These are phyloP conservation scores for Hybos culiciformis DNA, from an alignment of 2,888 invertebrate species.

Conservation along the genomic window DNA sequence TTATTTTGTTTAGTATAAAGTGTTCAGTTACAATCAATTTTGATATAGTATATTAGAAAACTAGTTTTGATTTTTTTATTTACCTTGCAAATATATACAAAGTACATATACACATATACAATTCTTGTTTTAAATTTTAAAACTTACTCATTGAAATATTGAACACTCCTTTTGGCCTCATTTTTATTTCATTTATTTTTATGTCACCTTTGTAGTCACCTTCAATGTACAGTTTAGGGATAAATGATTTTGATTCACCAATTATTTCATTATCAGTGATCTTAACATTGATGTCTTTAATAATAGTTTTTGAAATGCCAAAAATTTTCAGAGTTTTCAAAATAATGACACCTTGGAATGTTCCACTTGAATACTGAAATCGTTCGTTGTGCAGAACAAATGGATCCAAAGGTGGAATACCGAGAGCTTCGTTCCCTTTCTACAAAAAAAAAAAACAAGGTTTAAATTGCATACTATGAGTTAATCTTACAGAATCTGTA, in stretches of 20 bases:
- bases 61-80: too few relatives aligned
- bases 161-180: constrained; percentile 46
- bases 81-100: too few relatives aligned
- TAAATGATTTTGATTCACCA: constrained; percentile 43
- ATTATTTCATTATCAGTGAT: constrained; percentile 42
- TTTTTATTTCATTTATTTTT: constrained; percentile 43
- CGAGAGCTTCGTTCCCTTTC: constrained; percentile 28
- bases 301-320: constrained; percentile 40
- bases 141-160: constrained; percentile 46
- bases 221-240: constrained; percentile 41
- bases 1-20: too few relatives aligned
- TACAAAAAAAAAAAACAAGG: constrained; percentile 10
- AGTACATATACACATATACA: too few relatives aligned
- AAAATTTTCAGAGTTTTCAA: constrained; percentile 41
- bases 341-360: constrained; percentile 25
- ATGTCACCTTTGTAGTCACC: constrained; percentile 50
- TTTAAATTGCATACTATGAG: constrained; percentile 6
- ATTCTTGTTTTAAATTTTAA: not conserved
- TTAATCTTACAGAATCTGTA: constrained; percentile 14
- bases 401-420: constrained; percentile 32
- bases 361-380: constrained; percentile 25
- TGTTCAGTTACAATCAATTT: too few relatives aligned
- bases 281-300: constrained; percentile 42
- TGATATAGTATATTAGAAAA: too few relatives aligned
- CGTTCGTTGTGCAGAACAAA: constrained; percentile 24